These are phyloP conservation scores for Trichonephila inaurata DNA, from an alignment of 1,140 invertebrate genomes.

Conservation along the genomic window DNA sequence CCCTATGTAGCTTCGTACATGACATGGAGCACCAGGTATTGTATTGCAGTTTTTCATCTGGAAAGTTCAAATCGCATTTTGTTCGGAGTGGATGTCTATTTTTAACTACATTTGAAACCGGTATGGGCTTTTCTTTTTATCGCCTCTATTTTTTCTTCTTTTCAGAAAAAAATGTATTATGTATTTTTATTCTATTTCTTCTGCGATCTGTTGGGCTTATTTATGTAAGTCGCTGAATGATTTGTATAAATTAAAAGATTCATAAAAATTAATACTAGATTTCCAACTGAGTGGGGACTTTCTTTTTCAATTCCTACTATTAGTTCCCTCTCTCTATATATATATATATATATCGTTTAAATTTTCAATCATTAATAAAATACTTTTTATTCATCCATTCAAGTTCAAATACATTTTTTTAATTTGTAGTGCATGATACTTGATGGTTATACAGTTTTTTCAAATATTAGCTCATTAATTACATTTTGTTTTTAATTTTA, in stretches of 20 bases:
- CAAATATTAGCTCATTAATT: no score
- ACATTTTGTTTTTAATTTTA: no score
- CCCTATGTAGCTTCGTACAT: not conserved
- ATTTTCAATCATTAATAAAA: no score
- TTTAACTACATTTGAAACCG: conserved; percentile 18
- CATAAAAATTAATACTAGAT: no score
- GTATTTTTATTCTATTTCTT: not conserved
- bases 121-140: not conserved
- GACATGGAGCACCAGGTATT: not conserved
- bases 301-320: not conserved
- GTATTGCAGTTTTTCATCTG: conserved; percentile 7
- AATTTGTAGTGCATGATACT: no score
- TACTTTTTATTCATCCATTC: no score
- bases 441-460: no score
- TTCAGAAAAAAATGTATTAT: not conserved
- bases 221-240: not conserved
- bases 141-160: not conserved
- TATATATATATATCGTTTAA: no score
- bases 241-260: no score
- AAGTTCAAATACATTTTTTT: no score
- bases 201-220: not conserved
- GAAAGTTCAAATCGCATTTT: not conserved
- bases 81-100: not conserved
- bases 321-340: no score
- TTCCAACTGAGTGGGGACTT: not conserved